Percentiles rank a stretch among this genome's conserved stretches.
phyloP scores from a whole-genome alignment of 1,140 invertebrate genomes.

The Pseudomyrmex gracilis region DNA sequence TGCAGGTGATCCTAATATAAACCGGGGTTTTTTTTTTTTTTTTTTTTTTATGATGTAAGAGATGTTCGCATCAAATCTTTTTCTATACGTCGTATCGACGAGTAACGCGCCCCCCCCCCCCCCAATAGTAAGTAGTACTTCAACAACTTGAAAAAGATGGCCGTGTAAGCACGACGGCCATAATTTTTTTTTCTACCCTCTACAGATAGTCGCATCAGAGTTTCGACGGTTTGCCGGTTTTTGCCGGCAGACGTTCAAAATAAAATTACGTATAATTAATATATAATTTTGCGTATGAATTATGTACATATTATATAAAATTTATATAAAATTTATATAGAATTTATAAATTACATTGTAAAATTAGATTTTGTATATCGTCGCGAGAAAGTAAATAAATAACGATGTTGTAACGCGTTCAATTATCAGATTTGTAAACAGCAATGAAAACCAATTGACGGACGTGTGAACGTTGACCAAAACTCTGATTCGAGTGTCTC shows the following conservation, averaged over 20 bases:
- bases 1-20: neutral
- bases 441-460: neutral
- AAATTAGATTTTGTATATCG: neutral
- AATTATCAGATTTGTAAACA: neutral
- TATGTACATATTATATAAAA: too few relatives aligned
- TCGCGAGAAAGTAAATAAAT: neutral
- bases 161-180: conserved; percentile 35
- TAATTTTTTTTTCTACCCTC: conserved; percentile 27
- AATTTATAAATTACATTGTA: conserved; percentile 1
- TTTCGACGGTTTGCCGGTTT: conserved; percentile 2
- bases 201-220: conserved; percentile 41
- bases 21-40: too few relatives aligned
- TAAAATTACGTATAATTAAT: neutral
- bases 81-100: conserved; percentile 9
- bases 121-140: conserved; percentile 22
- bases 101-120: conserved; percentile 42
- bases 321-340: too few relatives aligned
- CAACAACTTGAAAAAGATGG: conserved; percentile 26
- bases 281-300: too few relatives aligned
- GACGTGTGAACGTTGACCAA: conserved; percentile 8
- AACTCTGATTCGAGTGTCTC: conserved; percentile 35
- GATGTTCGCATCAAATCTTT: conserved; percentile 29
- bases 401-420: neutral
- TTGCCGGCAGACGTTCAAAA: neutral
- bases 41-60: neutral